A percentile compares a stretch with the other conserved stretches of the same genome.
Evolutionary conservation across 2,113 vertebrate species (phyloP).

Genomic region (Elephas maximus): DNA sequence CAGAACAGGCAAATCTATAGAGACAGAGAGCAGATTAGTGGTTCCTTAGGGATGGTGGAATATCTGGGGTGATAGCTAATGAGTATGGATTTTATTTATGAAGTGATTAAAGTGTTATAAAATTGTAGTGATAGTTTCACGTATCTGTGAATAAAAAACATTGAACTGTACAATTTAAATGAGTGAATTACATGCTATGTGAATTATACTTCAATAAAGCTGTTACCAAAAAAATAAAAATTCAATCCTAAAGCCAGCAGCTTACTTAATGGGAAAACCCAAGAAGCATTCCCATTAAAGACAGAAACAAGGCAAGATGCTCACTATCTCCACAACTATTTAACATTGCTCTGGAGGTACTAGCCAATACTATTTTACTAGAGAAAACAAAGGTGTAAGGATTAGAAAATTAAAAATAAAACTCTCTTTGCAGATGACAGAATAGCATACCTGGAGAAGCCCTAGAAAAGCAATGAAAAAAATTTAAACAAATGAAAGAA

Average conservation of each 20-base stretch:
- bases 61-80: too few relatives aligned
- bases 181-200: too few relatives aligned
- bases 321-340: not conserved
- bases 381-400: conserved; percentile 1
- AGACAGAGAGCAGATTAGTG: too few relatives aligned
- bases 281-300: not conserved
- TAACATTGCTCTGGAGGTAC: not conserved
- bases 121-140: too few relatives aligned
- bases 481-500: conserved; percentile 57
- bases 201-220: too few relatives aligned
- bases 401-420: conserved; percentile 30
- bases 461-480: conserved; percentile 46
- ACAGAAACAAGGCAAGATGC: conserved; percentile 2
- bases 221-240: too few relatives aligned
- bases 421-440: conserved; percentile 21
- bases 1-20: too few relatives aligned
- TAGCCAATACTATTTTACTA: not conserved
- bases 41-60: too few relatives aligned
- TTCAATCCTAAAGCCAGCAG: not conserved
- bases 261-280: not conserved
- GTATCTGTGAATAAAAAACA: too few relatives aligned
- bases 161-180: too few relatives aligned
- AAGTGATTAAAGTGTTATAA: too few relatives aligned
- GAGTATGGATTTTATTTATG: too few relatives aligned
- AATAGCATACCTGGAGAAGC: conserved; percentile 35